Evolutionary conservation across 2,888 invertebrate genomes (phyloP), one percentile per base, ranked within the genome.

Genomic region (Octodonta nipae): DNA sequence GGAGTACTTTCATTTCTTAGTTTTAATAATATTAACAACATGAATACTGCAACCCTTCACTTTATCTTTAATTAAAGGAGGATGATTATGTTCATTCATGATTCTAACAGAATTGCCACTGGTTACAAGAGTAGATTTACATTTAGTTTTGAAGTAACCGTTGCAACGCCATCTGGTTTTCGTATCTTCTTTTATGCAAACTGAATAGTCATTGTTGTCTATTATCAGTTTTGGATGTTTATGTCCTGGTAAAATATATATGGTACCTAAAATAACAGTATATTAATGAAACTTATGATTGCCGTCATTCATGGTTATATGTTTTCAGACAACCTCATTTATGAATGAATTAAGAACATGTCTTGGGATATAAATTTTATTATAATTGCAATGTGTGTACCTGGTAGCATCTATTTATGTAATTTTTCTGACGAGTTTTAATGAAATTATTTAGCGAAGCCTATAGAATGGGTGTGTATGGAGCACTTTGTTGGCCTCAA

Each of bases 101-200:
- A 47, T 27, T 32, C 35, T 39, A 2, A 49, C 45, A 2, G 40
- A 41, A 34, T 42, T 45, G 8, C 45, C 46, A 34, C 34, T 42
- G 0, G 47, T 46, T 22, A 41, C 30, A 8, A 46, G 26, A 2
- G 42, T 44, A 1, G 45, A 45, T 33, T 43, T 47, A 34, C 47
- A 49, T 24, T 43, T 42, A 2, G 38, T 41, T 37, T 41, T 47
- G 30, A 46, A 45, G 30, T 53, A 51, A 10, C 40, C 34, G 2
- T 41, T 40, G 27, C 55, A 55, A 17, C 51, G 43, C 54, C 55
- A 55, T 39, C 50, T 46, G 2, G 51, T 52, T 22, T 34, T 40
- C 13, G 36, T 35, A 4, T 34, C 41, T 4, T 33, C 28, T 37
- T 47, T 49, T 12, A 36, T 35, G 27, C 48, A 46, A 4, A 51